These are phyloP conservation scores for Rosalia funebris DNA, from an alignment of 2,888 invertebrate species.

Conservation along the genomic window DNA sequence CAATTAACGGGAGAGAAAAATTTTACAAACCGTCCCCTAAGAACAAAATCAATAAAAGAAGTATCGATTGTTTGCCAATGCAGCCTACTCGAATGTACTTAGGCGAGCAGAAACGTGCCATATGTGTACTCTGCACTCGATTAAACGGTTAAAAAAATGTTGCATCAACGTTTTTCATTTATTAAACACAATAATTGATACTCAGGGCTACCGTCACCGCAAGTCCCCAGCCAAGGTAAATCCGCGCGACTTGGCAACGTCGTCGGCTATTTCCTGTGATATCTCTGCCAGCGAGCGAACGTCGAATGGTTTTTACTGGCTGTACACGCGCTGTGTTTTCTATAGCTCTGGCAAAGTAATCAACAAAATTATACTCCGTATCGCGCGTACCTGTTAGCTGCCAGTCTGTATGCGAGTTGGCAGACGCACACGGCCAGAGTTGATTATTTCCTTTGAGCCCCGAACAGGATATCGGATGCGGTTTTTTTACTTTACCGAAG, in stretches of 20 bases:
- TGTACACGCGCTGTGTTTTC: constrained; percentile 29
- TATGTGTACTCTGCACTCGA: neutral
- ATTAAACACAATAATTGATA: neutral
- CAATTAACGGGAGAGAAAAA: neutral
- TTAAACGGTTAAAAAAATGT: neutral
- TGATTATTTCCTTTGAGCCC: constrained; percentile 27
- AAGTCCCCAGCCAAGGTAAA: constrained; percentile 18
- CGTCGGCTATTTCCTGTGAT: constrained; percentile 48
- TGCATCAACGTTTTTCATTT: neutral
- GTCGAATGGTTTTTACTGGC: constrained; percentile 44
- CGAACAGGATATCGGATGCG: constrained; percentile 31
- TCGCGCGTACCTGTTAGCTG: constrained; percentile 32
- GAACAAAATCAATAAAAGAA: neutral
- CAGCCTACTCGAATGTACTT: neutral
- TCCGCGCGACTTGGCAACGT: constrained; percentile 32
- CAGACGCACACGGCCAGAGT: constrained; percentile 19
- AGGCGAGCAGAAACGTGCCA: neutral
- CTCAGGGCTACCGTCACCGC: neutral
- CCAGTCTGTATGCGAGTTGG: constrained; percentile 5
- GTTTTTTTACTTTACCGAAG: constrained; percentile 16
- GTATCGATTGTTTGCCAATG: neutral
- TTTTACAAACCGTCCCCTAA: neutral
- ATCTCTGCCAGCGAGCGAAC: constrained; percentile 40
- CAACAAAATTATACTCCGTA: constrained; percentile 46
- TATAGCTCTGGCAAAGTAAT: constrained; percentile 39